Evolutionary conservation across 1,140 invertebrate species (phyloP), one percentile per base, ranked within the genome.

Genomic region (Hermetia illucens): DNA sequence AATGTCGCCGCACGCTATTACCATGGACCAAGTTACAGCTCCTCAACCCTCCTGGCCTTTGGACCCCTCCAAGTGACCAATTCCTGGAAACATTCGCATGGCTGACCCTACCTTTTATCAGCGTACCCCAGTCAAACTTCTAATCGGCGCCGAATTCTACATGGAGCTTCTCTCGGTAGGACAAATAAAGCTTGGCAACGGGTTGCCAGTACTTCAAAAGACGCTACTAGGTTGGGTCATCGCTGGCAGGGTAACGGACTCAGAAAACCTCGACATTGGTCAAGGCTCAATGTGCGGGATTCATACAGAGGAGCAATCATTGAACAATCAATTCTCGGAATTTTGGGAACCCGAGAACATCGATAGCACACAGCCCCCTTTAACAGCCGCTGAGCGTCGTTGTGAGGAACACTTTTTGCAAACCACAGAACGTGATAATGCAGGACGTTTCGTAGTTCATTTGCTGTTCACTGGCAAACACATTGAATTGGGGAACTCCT

Each of bases 281-380:
- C n/a, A n/a, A n/a, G n/a, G n/a, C n/a, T n/a, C n/a, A n/a, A n/a
- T n/a, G n/a, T n/a, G n/a, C n/a, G n/a, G n/a, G n/a, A n/a, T n/a
- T n/a, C n/a, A n/a, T n/a, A n/a, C n/a, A n/a, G n/a, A n/a, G n/a
- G n/a, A 27, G 17, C 16, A 42, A n/a, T 19, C 12, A 10, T 15
- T 42, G n/a, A 16, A 36, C 5, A 25, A 30, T 8, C 17, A 39
- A 39, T 13, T 44, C 13, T 13, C 3, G 16, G 37, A 40, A 36
- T 58, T 58, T 34, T 58, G 54, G 54, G 40, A 51, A 22, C 2
- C 55, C 3, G 58, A 59, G 36, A 42, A 50, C 9, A 30, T 45
- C 12, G n/a, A n/a, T n/a, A 17, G 13, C 12, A 16, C 32, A 32
- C 4, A 19, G 17, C 5, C 5, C 17, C 17, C 15, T 5, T 4